Conservation (phyloP, 2,888 invertebrate species). For the Archaeoteleia sp. region DNA sequence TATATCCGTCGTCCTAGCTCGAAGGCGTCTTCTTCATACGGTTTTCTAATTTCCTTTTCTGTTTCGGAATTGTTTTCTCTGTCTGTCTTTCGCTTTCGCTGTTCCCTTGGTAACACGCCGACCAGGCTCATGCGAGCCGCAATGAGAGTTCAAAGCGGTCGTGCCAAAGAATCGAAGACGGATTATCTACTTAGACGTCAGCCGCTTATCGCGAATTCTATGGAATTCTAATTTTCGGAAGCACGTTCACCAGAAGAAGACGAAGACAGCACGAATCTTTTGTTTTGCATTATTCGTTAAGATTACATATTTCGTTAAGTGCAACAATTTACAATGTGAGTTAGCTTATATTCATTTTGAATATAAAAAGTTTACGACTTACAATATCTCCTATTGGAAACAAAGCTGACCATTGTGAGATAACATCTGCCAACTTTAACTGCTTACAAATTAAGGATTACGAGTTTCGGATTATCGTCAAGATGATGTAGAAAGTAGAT, state of each 20-base stretch:
- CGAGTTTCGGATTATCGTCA: too few relatives aligned
- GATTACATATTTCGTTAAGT: neutral
- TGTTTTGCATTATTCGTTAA: constrained; percentile 19
- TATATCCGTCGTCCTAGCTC: constrained; percentile 58
- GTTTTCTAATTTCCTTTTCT: constrained; percentile 20
- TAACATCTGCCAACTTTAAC: too few relatives aligned
- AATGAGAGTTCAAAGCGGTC: constrained; percentile 58
- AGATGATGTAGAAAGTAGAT: too few relatives aligned
- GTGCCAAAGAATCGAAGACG: constrained; percentile 64
- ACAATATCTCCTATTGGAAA: too few relatives aligned
- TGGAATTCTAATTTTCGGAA: constrained; percentile 65
- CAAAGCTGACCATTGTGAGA: too few relatives aligned
- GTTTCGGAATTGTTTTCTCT: constrained; percentile 7
- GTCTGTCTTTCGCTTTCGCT: neutral
- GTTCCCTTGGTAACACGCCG: constrained; percentile 22
- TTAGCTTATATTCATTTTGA: too few relatives aligned
- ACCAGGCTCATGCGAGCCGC: constrained; percentile 6
- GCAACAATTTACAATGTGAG: neutral
- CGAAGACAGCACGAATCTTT: constrained; percentile 6
- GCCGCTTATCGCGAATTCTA: constrained; percentile 68
- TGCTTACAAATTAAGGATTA: too few relatives aligned
- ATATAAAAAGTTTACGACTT: too few relatives aligned
- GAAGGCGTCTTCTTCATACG: constrained; percentile 4
- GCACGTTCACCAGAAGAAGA: constrained; percentile 35
- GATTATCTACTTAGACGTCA: constrained; percentile 64